Evolutionary conservation across 2,888 invertebrate species (phyloP).

Genomic region (Pollenia labialis): DNA sequence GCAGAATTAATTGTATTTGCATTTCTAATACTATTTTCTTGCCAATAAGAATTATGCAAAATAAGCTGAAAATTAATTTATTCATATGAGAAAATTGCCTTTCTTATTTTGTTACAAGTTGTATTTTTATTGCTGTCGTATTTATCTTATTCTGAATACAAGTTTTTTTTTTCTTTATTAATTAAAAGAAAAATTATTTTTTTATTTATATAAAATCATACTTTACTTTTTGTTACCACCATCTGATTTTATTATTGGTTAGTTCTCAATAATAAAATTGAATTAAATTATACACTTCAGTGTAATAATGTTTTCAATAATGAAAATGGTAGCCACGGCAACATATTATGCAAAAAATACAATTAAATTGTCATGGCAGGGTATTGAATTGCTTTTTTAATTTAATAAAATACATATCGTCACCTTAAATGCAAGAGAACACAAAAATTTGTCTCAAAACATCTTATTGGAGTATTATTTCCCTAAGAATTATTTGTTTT

Average conservation of each 20-base stretch:
- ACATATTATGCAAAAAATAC: neutral
- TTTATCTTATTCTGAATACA: neutral
- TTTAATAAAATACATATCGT: no score
- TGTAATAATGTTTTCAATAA: slow-evolving; percentile 35
- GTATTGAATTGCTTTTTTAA: no score
- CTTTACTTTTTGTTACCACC: neutral
- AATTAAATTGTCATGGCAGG: neutral
- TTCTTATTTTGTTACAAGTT: slow-evolving; percentile 6
- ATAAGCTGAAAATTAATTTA: slow-evolving; percentile 59
- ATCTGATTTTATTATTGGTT: slow-evolving; percentile 4
- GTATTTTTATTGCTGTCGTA: neutral
- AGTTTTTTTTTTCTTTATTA: neutral
- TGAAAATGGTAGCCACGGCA: neutral
- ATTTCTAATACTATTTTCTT: slow-evolving; percentile 12
- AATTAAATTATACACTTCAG: slow-evolving; percentile 54
- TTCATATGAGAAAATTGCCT: slow-evolving; percentile 56
- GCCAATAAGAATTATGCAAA: slow-evolving; percentile 41
- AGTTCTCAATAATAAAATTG: slow-evolving; percentile 34
- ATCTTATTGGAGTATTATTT: no score
- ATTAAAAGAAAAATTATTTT: neutral
- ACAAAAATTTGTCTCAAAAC: no score
- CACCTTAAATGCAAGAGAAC: no score
- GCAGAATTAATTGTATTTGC: neutral
- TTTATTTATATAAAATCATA: neutral
- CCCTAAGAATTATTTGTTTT: no score